Conservation (phyloP, 2,113 vertebrate genomes). For the Amia ocellicauda region DNA sequence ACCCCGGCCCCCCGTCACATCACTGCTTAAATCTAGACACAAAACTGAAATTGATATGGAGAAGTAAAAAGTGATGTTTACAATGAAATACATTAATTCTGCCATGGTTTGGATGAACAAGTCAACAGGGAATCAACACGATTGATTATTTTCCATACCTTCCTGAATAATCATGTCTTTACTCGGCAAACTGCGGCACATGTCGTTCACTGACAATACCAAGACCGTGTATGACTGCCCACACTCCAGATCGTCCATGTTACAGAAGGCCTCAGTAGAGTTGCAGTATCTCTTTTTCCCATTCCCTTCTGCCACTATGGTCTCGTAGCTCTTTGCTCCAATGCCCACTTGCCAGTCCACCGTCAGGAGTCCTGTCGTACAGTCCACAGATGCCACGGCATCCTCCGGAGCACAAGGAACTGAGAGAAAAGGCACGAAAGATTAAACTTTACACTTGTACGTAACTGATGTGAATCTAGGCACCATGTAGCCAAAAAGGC, state of each 20-base stretch:
- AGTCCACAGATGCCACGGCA: slow-evolving; percentile 36
- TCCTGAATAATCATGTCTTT: slow-evolving; percentile 34
- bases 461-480: too few species aligned
- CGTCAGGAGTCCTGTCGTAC: slow-evolving; percentile 39
- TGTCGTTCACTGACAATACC: slow-evolving; percentile 47
- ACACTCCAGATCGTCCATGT: slow-evolving; percentile 40
- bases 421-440: slow-evolving; percentile 25
- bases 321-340: slow-evolving; percentile 37
- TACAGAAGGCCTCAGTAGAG: slow-evolving; percentile 34
- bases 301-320: slow-evolving; percentile 27
- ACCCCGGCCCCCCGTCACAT: not conserved
- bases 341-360: slow-evolving; percentile 39
- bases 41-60: too few species aligned
- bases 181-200: slow-evolving; percentile 51
- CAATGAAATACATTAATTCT: too few species aligned
- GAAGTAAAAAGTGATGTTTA: not conserved
- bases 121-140: too few species aligned
- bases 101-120: too few species aligned
- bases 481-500: too few species aligned
- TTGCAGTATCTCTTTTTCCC: slow-evolving; percentile 23
- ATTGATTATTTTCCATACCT: too few species aligned
- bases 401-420: slow-evolving; percentile 61
- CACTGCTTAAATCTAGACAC: too few species aligned
- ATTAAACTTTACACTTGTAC: not conserved
- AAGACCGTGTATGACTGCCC: slow-evolving; percentile 43